Conservation (phyloP, 2,888 invertebrate species). For the Drepana falcataria region DNA sequence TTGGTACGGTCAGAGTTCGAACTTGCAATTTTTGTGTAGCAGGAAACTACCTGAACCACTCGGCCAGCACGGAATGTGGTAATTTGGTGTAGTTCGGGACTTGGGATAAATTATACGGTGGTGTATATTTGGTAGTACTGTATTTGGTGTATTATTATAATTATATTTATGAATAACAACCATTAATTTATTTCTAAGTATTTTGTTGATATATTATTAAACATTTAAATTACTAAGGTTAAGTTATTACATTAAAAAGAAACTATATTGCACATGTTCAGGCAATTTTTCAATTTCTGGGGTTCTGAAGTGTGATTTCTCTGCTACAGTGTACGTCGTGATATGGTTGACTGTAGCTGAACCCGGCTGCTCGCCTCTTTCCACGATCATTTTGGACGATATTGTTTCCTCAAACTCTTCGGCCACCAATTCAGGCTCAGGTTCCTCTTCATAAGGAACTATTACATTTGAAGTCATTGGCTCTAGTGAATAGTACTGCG, state of each 20-base stretch:
- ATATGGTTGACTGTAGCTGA: constrained; percentile 62
- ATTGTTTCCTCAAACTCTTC: constrained; percentile 66
- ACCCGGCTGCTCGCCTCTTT: constrained; percentile 57
- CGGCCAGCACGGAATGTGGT: no score
- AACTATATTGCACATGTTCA: constrained; percentile 66
- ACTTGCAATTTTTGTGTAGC: no score
- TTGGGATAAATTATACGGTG: no score
- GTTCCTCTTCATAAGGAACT: constrained; percentile 41
- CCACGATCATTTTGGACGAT: constrained; percentile 55
- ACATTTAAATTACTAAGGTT: constrained; percentile 7
- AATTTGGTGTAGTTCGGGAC: no score
- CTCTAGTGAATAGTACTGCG: constrained; percentile 43
- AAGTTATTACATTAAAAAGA: constrained; percentile 46
- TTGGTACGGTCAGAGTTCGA: no score
- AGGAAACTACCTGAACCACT: no score
- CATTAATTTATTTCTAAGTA: no score
- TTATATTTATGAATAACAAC: no score
- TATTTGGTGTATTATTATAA: no score
- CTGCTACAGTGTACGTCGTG: constrained; percentile 61
- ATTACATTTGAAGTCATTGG: constrained; percentile 37
- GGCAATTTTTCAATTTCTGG: constrained; percentile 60
- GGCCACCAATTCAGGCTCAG: constrained; percentile 56
- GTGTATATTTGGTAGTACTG: no score
- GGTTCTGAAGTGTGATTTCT: constrained; percentile 59
- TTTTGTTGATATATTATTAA: no score